A percentile compares a stretch with the other conserved stretches of the same genome.
These are phyloP conservation scores for Penaeus vannamei DNA, from an alignment of 1,140 invertebrate species.

Conservation along the genomic window DNA sequence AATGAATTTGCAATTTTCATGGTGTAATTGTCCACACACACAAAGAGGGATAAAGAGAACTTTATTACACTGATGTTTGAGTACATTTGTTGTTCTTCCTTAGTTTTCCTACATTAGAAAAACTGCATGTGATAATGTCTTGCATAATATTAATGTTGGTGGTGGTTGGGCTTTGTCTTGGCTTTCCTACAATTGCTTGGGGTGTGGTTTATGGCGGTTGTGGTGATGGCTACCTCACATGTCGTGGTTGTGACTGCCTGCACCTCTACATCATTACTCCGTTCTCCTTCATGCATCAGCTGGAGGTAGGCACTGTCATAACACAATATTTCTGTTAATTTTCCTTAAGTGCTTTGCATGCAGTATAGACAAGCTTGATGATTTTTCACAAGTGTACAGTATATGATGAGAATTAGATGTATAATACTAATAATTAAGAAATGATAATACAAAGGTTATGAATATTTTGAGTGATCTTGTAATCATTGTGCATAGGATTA, in stretches of 20 bases:
- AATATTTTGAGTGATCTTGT: neutral
- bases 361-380: neutral
- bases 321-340: conserved; percentile 3
- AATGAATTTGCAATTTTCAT: conserved; percentile 67
- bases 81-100: neutral
- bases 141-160: neutral
- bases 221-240: conserved; percentile 32
- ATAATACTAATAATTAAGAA: neutral
- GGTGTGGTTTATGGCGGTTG: conserved; percentile 38
- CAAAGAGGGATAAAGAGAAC: too few relatives aligned
- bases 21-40: conserved; percentile 73
- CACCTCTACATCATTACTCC: conserved; percentile 34
- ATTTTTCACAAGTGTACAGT: neutral
- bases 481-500: neutral
- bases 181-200: conserved; percentile 56
- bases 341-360: neutral
- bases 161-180: conserved; percentile 24
- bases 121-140: neutral
- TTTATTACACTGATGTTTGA: neutral
- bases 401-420: neutral
- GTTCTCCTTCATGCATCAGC: conserved; percentile 17
- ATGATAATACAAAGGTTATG: neutral
- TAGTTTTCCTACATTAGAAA: neutral
- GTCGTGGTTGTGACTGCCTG: conserved; percentile 13
- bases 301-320: conserved; percentile 55